These are phyloP conservation scores for Pachyuromys duprasi DNA, from an alignment of 2,797 vertebrate species.

Conservation along the genomic window DNA sequence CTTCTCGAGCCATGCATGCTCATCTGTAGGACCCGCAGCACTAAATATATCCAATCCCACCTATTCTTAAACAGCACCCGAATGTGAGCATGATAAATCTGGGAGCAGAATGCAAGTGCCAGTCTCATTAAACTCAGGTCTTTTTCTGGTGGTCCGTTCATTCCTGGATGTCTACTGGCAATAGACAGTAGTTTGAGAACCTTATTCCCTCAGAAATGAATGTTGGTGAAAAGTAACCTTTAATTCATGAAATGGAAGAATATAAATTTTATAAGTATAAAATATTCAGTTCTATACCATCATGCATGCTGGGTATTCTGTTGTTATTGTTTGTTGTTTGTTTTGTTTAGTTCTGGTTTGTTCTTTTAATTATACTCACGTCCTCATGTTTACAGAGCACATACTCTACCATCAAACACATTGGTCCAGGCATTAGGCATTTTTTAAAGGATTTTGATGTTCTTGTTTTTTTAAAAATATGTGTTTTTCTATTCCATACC, in stretches of 20 bases:
- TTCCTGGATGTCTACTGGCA: background rate
- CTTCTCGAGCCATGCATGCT: background rate
- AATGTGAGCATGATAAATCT: background rate
- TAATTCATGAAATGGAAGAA: background rate
- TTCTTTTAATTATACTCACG: background rate
- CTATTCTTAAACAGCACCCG: background rate
- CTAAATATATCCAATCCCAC: background rate
- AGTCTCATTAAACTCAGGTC: background rate
- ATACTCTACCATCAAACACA: background rate
- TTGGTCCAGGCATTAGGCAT: no score
- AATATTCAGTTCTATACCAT: background rate
- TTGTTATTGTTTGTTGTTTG: no score
- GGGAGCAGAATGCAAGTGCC: background rate
- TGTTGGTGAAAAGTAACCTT: background rate
- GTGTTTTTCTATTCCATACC: background rate
- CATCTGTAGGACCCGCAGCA: background rate
- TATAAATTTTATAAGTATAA: background rate
- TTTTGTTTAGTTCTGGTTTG: no score
- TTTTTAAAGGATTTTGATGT: background rate
- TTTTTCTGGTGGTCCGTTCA: background rate
- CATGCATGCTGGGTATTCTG: no score
- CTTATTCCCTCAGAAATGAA: background rate
- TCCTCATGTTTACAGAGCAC: background rate
- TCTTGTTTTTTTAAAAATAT: no score
- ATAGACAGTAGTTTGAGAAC: background rate